Conservation (phyloP, 2,888 invertebrate genomes). For the Lasius platythorax region DNA sequence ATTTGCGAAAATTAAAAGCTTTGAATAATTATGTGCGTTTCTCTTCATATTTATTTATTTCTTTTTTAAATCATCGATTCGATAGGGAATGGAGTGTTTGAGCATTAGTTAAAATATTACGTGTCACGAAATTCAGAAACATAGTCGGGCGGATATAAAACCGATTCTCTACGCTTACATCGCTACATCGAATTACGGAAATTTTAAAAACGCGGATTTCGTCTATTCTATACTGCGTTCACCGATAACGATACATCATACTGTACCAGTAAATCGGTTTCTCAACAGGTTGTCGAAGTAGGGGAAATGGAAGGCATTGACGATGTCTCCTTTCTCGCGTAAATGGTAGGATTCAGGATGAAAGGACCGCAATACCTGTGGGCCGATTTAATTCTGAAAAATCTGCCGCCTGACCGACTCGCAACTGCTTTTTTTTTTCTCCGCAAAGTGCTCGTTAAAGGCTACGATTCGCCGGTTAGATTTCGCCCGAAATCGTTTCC, state of each 20-base stretch:
- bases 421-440: conserved; percentile 34
- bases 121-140: conserved; percentile 28
- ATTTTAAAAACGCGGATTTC: conserved; percentile 28
- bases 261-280: conserved; percentile 41
- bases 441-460: conserved; percentile 63
- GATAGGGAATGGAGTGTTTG: neutral
- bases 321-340: conserved; percentile 28
- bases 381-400: conserved; percentile 67
- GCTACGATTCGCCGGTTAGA: conserved; percentile 63
- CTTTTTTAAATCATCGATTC: conserved; percentile 7
- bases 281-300: conserved; percentile 51
- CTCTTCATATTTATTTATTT: neutral
- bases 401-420: conserved; percentile 66
- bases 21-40: neutral
- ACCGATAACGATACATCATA: conserved; percentile 20
- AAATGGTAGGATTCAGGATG: conserved; percentile 28
- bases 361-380: conserved; percentile 47
- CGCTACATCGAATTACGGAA: conserved; percentile 23
- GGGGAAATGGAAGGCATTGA: conserved; percentile 43
- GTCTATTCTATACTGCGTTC: neutral
- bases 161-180: conserved; percentile 21
- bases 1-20: neutral
- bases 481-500: conserved; percentile 68
- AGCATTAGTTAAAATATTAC: conserved; percentile 28
- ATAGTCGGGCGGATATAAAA: conserved; percentile 2